Percentiles rank a stretch among this genome's conserved stretches.
Conservation (phyloP, 1,140 invertebrate genomes). For the Dinothrombium tinctorium region DNA sequence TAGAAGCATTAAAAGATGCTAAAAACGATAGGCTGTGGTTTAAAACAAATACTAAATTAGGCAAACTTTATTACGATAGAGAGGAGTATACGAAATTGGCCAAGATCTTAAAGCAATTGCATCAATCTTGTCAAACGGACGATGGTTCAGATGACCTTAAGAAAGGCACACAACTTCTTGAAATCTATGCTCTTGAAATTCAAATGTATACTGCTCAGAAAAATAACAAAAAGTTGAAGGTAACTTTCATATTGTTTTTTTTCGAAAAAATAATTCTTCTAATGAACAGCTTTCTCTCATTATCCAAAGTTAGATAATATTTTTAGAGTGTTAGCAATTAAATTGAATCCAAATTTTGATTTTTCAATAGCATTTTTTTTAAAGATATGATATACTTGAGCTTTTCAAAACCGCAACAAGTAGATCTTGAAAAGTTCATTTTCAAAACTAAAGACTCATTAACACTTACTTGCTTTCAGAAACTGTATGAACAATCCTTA, state of each 20-base stretch:
- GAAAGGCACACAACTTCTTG: conserved; percentile 89
- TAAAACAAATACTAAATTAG: conserved; percentile 97
- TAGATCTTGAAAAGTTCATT: no score
- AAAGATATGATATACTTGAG: no score
- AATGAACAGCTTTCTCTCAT: no score
- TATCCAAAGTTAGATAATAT: neutral
- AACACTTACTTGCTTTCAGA: no score
- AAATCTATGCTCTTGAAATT: conserved; percentile 98
- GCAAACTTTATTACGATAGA: conserved; percentile 87
- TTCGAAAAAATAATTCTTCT: neutral
- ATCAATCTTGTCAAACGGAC: conserved; percentile 93
- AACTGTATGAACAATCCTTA: conserved; percentile 88
- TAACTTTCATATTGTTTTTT: conserved; percentile 13
- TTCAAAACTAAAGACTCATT: no score
- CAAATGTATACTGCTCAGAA: conserved; percentile 99
- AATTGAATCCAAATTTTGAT: neutral
- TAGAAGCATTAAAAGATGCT: conserved; percentile 91
- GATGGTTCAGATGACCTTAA: conserved; percentile 98
- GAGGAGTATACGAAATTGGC: conserved; percentile 81
- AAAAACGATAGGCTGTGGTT: conserved; percentile 99
- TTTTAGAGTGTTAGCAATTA: neutral
- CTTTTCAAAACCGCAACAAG: no score
- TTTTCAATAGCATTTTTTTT: no score
- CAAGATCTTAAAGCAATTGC: conserved; percentile 89
- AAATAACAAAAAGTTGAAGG: conserved; percentile 95